Conservation (phyloP, 2,888 invertebrate species). For the Sphinx pinastri region DNA sequence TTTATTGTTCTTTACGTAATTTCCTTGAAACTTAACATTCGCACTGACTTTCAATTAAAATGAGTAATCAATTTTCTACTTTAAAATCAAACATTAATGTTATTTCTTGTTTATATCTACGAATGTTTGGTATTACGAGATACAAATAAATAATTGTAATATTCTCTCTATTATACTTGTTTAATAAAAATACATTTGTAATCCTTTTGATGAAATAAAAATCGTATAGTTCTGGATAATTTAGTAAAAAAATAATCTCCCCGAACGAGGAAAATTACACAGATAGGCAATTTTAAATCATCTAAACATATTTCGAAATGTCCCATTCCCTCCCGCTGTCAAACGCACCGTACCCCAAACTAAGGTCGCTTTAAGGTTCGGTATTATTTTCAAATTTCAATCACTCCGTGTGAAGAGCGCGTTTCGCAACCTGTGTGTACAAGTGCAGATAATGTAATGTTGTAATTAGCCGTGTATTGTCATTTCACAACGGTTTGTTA, state of each 20-base stretch:
- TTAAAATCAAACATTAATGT: not conserved
- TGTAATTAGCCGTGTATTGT: slow-evolving; percentile 14
- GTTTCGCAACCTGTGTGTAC: slow-evolving; percentile 7
- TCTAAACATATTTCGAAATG: not conserved
- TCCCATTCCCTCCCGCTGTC: slow-evolving; percentile 22
- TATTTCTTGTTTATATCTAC: not conserved
- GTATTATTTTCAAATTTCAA: slow-evolving; percentile 31
- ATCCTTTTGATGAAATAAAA: too few species aligned
- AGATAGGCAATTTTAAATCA: too few species aligned
- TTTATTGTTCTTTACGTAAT: slow-evolving; percentile 8
- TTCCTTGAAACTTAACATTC: not conserved
- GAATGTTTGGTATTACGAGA: not conserved
- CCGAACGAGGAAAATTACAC: too few species aligned
- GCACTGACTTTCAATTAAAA: not conserved
- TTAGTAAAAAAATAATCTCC: too few species aligned
- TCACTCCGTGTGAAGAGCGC: not conserved
- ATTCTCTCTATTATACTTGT: too few species aligned
- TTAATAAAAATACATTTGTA: too few species aligned
- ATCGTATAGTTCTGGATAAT: too few species aligned
- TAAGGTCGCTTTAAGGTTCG: slow-evolving; percentile 30
- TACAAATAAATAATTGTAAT: not conserved
- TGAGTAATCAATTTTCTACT: not conserved
- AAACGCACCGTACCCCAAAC: slow-evolving; percentile 28
- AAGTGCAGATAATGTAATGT: slow-evolving; percentile 11
- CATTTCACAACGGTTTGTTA: slow-evolving; percentile 1